A percentile compares a stretch with the other conserved stretches of the same genome.
Evolutionary conservation across 2,113 vertebrate species (phyloP).

Genomic region (Osmerus eperlanus): DNA sequence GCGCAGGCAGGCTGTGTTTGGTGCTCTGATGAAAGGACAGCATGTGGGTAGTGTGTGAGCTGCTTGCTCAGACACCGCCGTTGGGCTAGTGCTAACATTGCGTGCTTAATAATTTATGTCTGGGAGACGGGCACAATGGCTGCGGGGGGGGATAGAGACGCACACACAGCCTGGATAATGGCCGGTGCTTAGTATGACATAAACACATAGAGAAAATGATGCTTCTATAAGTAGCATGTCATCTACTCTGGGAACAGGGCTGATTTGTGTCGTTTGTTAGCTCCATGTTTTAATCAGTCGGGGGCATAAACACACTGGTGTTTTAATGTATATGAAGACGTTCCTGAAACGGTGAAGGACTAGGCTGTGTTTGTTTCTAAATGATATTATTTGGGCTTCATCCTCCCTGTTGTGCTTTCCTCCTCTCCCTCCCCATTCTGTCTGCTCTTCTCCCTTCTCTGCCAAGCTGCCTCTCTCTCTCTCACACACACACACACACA

Average conservation of each 20-base stretch:
- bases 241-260: constrained; percentile 5
- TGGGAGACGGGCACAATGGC: constrained; percentile 63
- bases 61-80: constrained; percentile 54
- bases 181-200: constrained; percentile 47
- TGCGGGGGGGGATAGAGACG: constrained; percentile 30
- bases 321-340: constrained; percentile 34
- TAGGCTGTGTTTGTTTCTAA: constrained; percentile 46
- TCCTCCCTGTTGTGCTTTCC: constrained; percentile 50
- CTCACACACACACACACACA: background rate
- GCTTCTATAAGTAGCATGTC: background rate
- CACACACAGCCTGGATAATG: constrained; percentile 51
- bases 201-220: constrained; percentile 20
- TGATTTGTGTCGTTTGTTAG: constrained; percentile 9
- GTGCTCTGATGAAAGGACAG: constrained; percentile 71
- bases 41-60: constrained; percentile 63
- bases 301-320: constrained; percentile 15
- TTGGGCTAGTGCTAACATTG: constrained; percentile 66
- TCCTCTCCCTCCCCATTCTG: constrained; percentile 60
- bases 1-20: constrained; percentile 63
- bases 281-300: constrained; percentile 26
- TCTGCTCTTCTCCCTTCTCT: constrained; percentile 55
- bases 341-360: constrained; percentile 53
- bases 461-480: constrained; percentile 64
- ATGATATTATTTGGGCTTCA: constrained; percentile 52
- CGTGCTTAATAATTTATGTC: constrained; percentile 73